phyloP scores from a whole-genome alignment of 1,140 invertebrate genomes.

The Calliphora vicina region DNA sequence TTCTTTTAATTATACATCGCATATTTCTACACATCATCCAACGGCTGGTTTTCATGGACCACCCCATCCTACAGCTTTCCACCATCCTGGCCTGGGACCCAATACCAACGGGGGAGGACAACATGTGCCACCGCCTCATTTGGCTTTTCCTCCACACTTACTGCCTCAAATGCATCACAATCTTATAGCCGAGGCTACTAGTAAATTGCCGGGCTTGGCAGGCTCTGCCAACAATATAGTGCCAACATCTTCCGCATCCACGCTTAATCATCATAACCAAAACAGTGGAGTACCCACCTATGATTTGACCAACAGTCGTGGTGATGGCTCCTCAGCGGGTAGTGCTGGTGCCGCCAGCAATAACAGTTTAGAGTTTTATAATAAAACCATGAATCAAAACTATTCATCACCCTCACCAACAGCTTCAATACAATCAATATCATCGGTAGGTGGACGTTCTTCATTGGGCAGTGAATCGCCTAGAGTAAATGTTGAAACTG shows the following conservation, averaged over 20 bases:
- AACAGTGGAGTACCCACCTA: constrained; percentile 26
- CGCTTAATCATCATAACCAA: not conserved
- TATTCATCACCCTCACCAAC: constrained; percentile 60
- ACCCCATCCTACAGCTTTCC: constrained; percentile 37
- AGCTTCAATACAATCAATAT: constrained; percentile 60
- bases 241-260: constrained; percentile 26
- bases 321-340: constrained; percentile 9
- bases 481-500: constrained; percentile 42
- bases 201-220: constrained; percentile 54
- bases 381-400: constrained; percentile 43
- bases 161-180: constrained; percentile 60
- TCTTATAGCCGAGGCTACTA: constrained; percentile 58
- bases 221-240: constrained; percentile 45
- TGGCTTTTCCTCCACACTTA: constrained; percentile 71
- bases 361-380: constrained; percentile 39
- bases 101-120: constrained; percentile 38
- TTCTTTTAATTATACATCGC: constrained; percentile 61
- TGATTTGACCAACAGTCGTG: constrained; percentile 38
- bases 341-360: constrained; percentile 36
- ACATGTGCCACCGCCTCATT: constrained; percentile 40
- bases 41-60: not conserved
- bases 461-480: constrained; percentile 41
- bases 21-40: constrained; percentile 59
- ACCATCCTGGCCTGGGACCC: constrained; percentile 44
- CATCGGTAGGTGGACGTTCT: constrained; percentile 52